Evolutionary conservation across 2,113 vertebrate species (phyloP), one percentile per base, ranked within the genome.

Genomic region (Octodon degus): DNA sequence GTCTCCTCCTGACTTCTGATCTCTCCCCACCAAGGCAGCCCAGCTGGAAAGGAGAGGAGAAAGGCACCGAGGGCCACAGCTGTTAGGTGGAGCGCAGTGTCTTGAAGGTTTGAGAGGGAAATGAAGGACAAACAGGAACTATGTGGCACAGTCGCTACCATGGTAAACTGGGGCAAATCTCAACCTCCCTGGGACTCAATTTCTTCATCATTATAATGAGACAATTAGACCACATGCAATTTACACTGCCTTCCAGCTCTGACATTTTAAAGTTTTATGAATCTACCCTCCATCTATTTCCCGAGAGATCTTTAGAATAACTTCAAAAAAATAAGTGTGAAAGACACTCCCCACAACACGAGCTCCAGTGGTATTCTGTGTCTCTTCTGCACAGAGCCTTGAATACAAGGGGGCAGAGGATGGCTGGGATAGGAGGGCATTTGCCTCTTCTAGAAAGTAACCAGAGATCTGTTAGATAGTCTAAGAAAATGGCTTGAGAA

Each of bases 241-340:
- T 95, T 89, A 97, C 65, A 43, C 77, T 92, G 86, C 85, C 91
- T 94, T 90, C 95, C 82, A 96, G 86, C 86, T 92, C 90, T 96
- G 95, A 96, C 89, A 86, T 91, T 96, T 93, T 93, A 89, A 86
- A 92, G 76, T 94, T 97, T 94, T 94, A 96, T 95, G 93, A 96
- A 92, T 95, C 76, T 19, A 96, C 76, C 86, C 90, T 96, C 88
- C 7, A 86, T 40, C 82, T 86, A 80, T 43, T 76, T 93, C 86
- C 90, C 94, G 83, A 92, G 96, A 86, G 87, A 72, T 77, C 77
- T 92, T 84, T 80, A 84, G 89, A 95, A 95, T 83, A 92, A 91
- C 88, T 92, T 94, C 53, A 89, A 86, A 96, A 72, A 95, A 89
- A 34, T 80, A 89, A 93, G 62, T 40, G 16, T 40, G 84, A 83